Percentiles rank a stretch among this genome's conserved stretches.
These are phyloP conservation scores for Erebia aethiops DNA, from an alignment of 2,888 invertebrate species.

Conservation along the genomic window DNA sequence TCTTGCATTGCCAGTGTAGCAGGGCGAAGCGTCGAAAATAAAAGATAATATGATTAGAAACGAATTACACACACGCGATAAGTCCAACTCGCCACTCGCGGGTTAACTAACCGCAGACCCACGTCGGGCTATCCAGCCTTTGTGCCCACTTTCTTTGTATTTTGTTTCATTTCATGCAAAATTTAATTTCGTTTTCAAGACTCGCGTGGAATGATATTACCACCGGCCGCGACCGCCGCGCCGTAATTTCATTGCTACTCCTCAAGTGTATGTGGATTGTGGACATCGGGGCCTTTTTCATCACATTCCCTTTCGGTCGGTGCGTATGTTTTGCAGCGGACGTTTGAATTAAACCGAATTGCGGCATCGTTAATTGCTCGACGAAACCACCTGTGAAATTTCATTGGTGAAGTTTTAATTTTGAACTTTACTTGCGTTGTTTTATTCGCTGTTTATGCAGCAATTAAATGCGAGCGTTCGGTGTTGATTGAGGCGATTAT, in stretches of 20 bases:
- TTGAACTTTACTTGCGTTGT: slow-evolving; percentile 52
- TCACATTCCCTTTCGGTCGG: slow-evolving; percentile 80
- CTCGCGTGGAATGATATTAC: slow-evolving; percentile 82
- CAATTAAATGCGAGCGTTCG: slow-evolving; percentile 42
- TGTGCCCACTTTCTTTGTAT: slow-evolving; percentile 81
- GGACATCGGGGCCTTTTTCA: slow-evolving; percentile 81
- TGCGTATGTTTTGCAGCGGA: slow-evolving; percentile 72
- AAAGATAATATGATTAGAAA: slow-evolving; percentile 80
- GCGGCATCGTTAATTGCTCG: slow-evolving; percentile 77
- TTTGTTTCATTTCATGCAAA: slow-evolving; percentile 82
- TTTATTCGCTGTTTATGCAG: slow-evolving; percentile 52
- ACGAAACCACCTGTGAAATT: slow-evolving; percentile 70
- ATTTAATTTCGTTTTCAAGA: slow-evolving; percentile 83
- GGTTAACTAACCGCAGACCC: slow-evolving; percentile 70
- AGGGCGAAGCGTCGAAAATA: slow-evolving; percentile 49
- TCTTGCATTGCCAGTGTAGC: slow-evolving; percentile 47
- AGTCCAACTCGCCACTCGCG: slow-evolving; percentile 46
- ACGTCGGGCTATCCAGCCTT: slow-evolving; percentile 68
- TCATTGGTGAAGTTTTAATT: slow-evolving; percentile 63
- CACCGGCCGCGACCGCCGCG: slow-evolving; percentile 67
- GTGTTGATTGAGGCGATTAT: slow-evolving; percentile 30
- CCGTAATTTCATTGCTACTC: slow-evolving; percentile 76
- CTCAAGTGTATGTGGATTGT: slow-evolving; percentile 82
- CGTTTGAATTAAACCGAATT: slow-evolving; percentile 76
- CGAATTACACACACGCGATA: slow-evolving; percentile 68